These are phyloP conservation scores for Drosophila setosimentum DNA, from an alignment of 2,888 invertebrate species.

Conservation along the genomic window DNA sequence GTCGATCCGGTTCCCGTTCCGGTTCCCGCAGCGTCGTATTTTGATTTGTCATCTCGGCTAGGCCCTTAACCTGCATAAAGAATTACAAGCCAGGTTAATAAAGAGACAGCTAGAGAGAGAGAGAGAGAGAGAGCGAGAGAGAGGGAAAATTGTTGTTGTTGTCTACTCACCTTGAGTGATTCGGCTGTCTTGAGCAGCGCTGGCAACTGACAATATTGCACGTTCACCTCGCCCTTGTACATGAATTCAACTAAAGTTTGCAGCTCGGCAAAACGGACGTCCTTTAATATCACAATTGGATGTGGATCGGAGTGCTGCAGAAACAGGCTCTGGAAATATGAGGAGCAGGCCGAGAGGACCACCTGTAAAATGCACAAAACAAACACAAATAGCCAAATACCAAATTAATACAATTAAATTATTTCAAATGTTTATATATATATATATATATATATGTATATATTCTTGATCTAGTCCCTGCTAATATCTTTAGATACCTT, in stretches of 20 bases:
- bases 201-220: constrained; percentile 96
- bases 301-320: constrained; percentile 96
- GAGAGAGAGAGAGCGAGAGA: background rate
- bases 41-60: constrained; percentile 96
- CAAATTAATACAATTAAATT: background rate
- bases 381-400: background rate
- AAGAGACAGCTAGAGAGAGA: background rate
- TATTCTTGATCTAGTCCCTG: background rate
- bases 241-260: constrained; percentile 97
- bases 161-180: constrained; percentile 90
- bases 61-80: constrained; percentile 89
- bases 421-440: background rate
- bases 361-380: constrained; percentile 87
- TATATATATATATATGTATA: background rate
- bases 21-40: constrained; percentile 87
- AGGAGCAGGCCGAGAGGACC: constrained; percentile 97
- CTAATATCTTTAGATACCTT: too few relatives aligned
- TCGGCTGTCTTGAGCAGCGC: constrained; percentile 96
- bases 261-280: constrained; percentile 96
- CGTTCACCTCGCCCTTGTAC: constrained; percentile 98
- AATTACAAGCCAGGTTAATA: background rate
- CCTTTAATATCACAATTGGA: constrained; percentile 97
- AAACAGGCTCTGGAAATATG: constrained; percentile 97
- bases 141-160: too few relatives aligned
- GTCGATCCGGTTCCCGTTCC: constrained; percentile 86